Evolutionary conservation across 92 coral and sea anemone genomes (phyloP).

Genomic region (Epizoanthus rinbou): DNA sequence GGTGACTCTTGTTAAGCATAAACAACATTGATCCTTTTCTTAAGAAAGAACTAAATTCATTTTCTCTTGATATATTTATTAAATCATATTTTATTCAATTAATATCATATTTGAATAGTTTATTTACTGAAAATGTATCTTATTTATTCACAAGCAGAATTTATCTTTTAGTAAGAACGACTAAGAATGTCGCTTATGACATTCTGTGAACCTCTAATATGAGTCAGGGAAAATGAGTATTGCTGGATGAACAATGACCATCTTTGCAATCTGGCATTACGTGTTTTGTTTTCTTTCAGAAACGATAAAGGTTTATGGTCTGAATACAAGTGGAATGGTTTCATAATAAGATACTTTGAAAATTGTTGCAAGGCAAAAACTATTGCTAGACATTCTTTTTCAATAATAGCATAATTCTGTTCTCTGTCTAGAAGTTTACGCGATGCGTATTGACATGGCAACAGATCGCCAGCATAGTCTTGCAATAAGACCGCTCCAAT

Average conservation of each 20-base stretch:
- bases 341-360: slow-evolving; percentile 15
- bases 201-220: slow-evolving; percentile 16
- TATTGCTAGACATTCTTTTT: no score
- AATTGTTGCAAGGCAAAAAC: slow-evolving; percentile 17
- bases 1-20: slow-evolving; percentile 14
- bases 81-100: slow-evolving; percentile 13
- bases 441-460: slow-evolving; percentile 19
- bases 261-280: slow-evolving; percentile 17
- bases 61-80: slow-evolving; percentile 14
- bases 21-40: slow-evolving; percentile 16
- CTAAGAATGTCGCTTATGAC: slow-evolving; percentile 17
- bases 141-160: slow-evolving; percentile 15
- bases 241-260: slow-evolving; percentile 18
- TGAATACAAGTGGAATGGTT: slow-evolving; percentile 17
- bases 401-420: neutral
- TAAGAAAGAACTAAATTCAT: slow-evolving; percentile 15
- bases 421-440: slow-evolving; percentile 17
- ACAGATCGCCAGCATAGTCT: slow-evolving; percentile 19
- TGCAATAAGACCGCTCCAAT: no score
- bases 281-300: slow-evolving; percentile 16
- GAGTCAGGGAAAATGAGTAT: slow-evolving; percentile 17
- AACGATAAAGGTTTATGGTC: no score
- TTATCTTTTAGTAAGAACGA: no score
- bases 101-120: slow-evolving; percentile 14
- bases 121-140: slow-evolving; percentile 15